Evolutionary conservation across 2,113 vertebrate genomes (phyloP).

Genomic region (Panthera leo): DNA sequence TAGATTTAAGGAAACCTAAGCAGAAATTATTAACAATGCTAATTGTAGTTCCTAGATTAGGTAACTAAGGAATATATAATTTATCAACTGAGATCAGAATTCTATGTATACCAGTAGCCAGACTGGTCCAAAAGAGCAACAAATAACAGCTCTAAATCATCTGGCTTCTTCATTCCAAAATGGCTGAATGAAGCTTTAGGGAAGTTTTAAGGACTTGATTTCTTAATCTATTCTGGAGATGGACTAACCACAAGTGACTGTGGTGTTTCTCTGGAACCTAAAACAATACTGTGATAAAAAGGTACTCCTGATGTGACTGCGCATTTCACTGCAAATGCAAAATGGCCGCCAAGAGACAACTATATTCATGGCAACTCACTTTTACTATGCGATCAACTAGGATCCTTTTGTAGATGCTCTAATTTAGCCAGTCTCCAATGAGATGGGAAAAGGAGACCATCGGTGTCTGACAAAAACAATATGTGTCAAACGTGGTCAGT

Average conservation of each 20-base stretch:
- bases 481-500: background rate
- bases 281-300: background rate
- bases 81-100: constrained; percentile 20
- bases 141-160: background rate
- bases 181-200: background rate
- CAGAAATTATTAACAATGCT: background rate
- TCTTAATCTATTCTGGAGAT: background rate
- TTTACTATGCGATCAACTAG: background rate
- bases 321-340: background rate
- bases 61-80: background rate
- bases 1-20: constrained; percentile 29
- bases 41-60: background rate
- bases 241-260: background rate
- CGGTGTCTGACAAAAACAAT: background rate
- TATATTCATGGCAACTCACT: background rate
- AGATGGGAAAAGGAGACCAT: background rate
- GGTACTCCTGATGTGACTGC: background rate
- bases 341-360: background rate
- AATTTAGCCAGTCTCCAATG: background rate
- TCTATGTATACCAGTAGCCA: background rate
- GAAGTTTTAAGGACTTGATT: background rate
- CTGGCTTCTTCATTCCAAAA: background rate
- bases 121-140: background rate
- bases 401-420: background rate
- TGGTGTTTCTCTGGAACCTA: background rate